Percentiles rank a stretch among this genome's conserved stretches.
These are phyloP conservation scores for Vulpes lagopus DNA, from an alignment of 2,113 vertebrate species.

Conservation along the genomic window DNA sequence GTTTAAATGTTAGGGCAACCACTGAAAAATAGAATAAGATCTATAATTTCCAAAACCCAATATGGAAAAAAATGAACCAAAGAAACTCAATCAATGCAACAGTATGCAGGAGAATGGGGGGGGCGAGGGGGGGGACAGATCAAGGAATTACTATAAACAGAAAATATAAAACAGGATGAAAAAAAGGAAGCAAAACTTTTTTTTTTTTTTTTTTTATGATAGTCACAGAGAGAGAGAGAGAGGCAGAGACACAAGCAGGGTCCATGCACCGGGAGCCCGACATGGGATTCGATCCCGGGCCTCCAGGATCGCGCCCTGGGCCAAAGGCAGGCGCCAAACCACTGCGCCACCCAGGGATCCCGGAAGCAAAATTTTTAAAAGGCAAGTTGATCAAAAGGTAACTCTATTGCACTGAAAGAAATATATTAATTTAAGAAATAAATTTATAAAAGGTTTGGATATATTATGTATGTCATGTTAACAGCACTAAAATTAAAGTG, in stretches of 20 bases:
- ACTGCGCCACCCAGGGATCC: too few species aligned
- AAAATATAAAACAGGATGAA: not conserved
- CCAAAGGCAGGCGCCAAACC: too few species aligned
- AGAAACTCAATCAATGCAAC: conserved; percentile 53
- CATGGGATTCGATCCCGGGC: too few species aligned
- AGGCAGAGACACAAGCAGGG: too few species aligned
- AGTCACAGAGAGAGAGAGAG: too few species aligned
- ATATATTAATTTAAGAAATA: conserved; percentile 39
- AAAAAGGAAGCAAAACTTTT: not conserved
- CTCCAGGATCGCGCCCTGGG: too few species aligned
- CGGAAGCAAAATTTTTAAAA: not conserved
- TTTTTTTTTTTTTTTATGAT: too few species aligned
- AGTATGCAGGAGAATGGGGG: not conserved
- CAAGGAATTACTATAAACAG: not conserved
- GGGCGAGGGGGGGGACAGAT: not conserved
- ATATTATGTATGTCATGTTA: not conserved
- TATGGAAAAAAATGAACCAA: conserved; percentile 69
- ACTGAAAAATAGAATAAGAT: conserved; percentile 69
- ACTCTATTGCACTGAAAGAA: not conserved
- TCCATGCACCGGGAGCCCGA: too few species aligned
- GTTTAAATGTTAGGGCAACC: conserved; percentile 73
- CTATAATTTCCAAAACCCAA: conserved; percentile 69
- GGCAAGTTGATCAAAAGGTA: not conserved
- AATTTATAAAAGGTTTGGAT: conserved; percentile 22
- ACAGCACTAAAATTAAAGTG: conserved; percentile 1